Evolutionary conservation across 2,888 invertebrate genomes (phyloP).

Genomic region (Ariolimax columbianus): DNA sequence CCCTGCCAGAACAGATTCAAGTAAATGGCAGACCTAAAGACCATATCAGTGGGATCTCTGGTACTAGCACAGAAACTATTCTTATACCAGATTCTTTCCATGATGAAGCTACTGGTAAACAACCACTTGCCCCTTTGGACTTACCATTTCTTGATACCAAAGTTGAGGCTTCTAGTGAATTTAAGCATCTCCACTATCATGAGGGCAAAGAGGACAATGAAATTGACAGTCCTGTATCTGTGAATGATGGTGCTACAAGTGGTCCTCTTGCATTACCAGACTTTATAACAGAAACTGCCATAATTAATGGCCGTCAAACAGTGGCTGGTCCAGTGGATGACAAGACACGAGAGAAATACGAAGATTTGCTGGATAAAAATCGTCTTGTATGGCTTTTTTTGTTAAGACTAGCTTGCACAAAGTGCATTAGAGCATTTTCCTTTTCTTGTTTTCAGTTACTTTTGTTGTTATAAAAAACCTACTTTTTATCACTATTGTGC

Average conservation of each 20-base stretch:
- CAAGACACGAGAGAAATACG: neutral
- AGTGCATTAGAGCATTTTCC: neutral
- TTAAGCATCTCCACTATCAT: neutral
- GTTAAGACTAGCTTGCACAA: neutral
- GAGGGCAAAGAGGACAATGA: slow-evolving; percentile 24
- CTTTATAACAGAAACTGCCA: slow-evolving; percentile 46
- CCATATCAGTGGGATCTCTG: neutral
- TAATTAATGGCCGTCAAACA: neutral
- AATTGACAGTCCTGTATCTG: slow-evolving; percentile 10
- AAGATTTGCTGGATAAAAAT: slow-evolving; percentile 42
- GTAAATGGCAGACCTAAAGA: neutral
- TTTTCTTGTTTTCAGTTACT: no score
- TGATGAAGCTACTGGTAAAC: neutral
- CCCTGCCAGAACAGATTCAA: neutral
- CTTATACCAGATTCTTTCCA: slow-evolving; percentile 16
- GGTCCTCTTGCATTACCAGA: slow-evolving; percentile 41
- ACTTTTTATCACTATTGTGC: no score
- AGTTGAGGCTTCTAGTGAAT: neutral
- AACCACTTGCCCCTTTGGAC: slow-evolving; percentile 19
- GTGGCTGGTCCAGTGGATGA: neutral
- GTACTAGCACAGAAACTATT: neutral
- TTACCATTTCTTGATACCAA: slow-evolving; percentile 1
- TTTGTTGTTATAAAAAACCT: no score
- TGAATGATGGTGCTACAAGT: neutral
- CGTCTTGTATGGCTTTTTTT: slow-evolving; percentile 19